These are phyloP conservation scores for Polypterus senegalus DNA, from an alignment of 2,113 vertebrate species.

Conservation along the genomic window DNA sequence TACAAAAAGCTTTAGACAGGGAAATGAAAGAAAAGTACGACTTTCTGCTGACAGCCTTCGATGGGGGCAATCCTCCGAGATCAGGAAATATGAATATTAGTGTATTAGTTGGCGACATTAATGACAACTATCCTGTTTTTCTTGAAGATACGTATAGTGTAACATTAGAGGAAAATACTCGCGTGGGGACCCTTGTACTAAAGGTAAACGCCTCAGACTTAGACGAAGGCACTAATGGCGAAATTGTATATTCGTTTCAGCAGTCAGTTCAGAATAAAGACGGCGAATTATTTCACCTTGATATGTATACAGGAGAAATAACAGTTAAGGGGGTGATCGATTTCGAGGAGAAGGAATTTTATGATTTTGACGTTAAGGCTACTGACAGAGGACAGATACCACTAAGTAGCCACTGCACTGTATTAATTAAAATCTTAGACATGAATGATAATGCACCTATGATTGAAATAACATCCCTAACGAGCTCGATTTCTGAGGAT, in stretches of 20 bases:
- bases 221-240: neutral
- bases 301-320: neutral
- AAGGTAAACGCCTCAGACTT: neutral
- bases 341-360: neutral
- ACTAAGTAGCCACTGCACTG: no score
- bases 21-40: neutral
- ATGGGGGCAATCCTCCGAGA: neutral
- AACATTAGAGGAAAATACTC: neutral
- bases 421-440: no score
- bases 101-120: neutral
- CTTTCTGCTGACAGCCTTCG: neutral
- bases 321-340: neutral
- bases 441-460: no score
- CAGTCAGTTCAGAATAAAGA: neutral
- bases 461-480: no score
- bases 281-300: neutral
- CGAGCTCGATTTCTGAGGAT: no score
- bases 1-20: neutral
- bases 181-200: neutral
- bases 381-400: no score
- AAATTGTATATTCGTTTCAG: neutral
- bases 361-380: no score
- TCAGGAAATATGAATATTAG: neutral
- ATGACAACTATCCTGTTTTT: neutral
- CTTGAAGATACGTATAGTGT: neutral